phyloP scores from a whole-genome alignment of 1,140 invertebrate species.

The Littorina saxatilis region DNA sequence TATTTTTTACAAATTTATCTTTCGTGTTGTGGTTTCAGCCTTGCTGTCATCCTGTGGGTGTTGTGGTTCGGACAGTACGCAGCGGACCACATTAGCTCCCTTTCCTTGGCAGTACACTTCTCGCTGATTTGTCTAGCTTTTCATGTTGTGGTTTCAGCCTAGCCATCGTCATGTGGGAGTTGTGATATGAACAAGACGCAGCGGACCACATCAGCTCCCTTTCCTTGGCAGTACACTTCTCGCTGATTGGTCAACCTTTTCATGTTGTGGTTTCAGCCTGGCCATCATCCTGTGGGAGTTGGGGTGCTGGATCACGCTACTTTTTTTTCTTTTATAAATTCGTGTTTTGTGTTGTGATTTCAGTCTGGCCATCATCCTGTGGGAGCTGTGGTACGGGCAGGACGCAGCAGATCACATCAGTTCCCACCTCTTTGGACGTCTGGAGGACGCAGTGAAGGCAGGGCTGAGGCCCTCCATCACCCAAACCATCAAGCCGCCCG shows the following conservation, averaged over 20 bases:
- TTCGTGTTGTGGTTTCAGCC: constrained; percentile 13
- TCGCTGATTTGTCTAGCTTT: no score
- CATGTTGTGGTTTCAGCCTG: background rate
- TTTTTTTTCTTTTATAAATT: background rate
- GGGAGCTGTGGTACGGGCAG: constrained; percentile 70
- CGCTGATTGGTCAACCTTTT: background rate
- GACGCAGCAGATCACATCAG: constrained; percentile 60
- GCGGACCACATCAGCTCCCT: no score
- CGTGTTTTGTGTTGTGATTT: background rate
- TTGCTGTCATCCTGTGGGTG: constrained; percentile 67
- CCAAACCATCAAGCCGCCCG: constrained; percentile 43
- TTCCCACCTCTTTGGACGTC: constrained; percentile 33
- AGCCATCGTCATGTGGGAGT: constrained; percentile 66
- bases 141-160: constrained; percentile 32
- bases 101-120: no score
- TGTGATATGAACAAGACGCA: constrained; percentile 66
- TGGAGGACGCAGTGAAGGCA: constrained; percentile 47
- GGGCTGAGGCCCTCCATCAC: constrained; percentile 54
- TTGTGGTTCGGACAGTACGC: constrained; percentile 67
- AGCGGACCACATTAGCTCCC: no score
- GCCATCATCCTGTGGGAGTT: background rate
- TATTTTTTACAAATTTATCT: no score
- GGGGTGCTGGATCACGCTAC: background rate
- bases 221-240: no score
- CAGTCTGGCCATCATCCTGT: constrained; percentile 61